phyloP scores from a whole-genome alignment of 2,888 invertebrate species.

The Eulithis testata region DNA sequence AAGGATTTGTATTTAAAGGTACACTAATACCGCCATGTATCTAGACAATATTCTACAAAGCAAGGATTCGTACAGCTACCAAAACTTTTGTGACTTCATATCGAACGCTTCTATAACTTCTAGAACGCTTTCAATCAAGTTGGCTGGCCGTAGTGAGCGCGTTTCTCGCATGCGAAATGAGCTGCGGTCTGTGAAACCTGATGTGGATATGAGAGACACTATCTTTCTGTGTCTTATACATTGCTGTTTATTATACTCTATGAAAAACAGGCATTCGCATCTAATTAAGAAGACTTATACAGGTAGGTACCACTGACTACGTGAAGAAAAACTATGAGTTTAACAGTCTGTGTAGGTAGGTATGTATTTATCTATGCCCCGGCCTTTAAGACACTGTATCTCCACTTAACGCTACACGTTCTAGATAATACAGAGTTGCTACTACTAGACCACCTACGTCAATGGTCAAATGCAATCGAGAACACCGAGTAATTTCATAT shows the following conservation, averaged over 20 bases:
- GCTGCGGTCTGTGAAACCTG: background rate
- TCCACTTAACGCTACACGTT: too few relatives aligned
- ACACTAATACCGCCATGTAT: background rate
- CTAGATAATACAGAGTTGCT: too few relatives aligned
- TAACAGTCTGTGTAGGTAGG: too few relatives aligned
- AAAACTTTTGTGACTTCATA: slow-evolving; percentile 7
- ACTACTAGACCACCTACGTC: too few relatives aligned
- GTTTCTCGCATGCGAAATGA: slow-evolving; percentile 19
- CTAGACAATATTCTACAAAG: background rate
- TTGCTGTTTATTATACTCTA: too few relatives aligned
- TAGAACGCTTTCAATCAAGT: slow-evolving; percentile 24
- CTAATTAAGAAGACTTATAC: too few relatives aligned
- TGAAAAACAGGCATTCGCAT: too few relatives aligned
- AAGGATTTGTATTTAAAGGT: too few relatives aligned
- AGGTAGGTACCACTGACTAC: background rate
- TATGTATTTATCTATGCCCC: background rate
- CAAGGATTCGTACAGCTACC: background rate
- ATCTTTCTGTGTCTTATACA: too few relatives aligned
- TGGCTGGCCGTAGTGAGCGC: slow-evolving; percentile 5
- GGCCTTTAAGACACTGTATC: too few relatives aligned
- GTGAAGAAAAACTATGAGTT: background rate
- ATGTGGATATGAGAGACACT: background rate
- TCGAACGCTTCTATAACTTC: slow-evolving; percentile 11
- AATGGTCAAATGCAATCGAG: too few relatives aligned
- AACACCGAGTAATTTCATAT: too few relatives aligned